A percentile compares a stretch with the other conserved stretches of the same genome.
Evolutionary conservation across 2,113 vertebrate species (phyloP).

Genomic region (Herpailurus yagouaroundi): DNA sequence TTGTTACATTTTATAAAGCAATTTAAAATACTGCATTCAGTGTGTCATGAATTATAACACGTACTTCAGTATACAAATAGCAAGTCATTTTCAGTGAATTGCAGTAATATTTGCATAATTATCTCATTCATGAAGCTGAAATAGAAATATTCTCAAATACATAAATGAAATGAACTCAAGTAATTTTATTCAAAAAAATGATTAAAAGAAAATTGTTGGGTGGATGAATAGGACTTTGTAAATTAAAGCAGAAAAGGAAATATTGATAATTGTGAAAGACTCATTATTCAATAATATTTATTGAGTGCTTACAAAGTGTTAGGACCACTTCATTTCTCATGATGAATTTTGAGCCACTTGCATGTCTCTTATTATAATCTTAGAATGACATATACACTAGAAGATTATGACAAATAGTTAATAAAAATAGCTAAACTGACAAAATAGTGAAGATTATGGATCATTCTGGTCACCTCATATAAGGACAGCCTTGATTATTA

Average conservation of each 20-base stretch:
- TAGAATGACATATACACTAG: neutral
- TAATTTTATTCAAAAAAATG: constrained; percentile 13
- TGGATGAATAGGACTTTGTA: neutral
- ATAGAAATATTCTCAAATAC: constrained; percentile 27
- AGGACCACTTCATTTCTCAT: neutral
- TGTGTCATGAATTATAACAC: neutral
- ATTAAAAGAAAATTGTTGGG: neutral
- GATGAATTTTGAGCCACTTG: neutral
- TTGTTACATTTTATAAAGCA: neutral
- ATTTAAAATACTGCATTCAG: constrained; percentile 5
- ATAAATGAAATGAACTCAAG: constrained; percentile 11
- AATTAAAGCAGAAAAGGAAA: constrained; percentile 36
- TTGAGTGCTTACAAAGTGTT: neutral
- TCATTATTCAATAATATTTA: constrained; percentile 8
- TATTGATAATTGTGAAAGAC: neutral
- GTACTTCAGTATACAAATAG: neutral
- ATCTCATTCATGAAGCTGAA: constrained; percentile 44
- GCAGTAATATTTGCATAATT: constrained; percentile 28
- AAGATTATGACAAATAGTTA: neutral
- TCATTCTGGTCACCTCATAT: neutral
- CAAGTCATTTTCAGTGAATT: constrained; percentile 18
- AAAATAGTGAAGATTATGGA: neutral
- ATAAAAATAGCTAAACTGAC: neutral
- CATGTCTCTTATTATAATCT: neutral
- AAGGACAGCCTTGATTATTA: neutral